phyloP scores from a whole-genome alignment of 1,140 invertebrate genomes.

The Diabrotica undecimpunctata region DNA sequence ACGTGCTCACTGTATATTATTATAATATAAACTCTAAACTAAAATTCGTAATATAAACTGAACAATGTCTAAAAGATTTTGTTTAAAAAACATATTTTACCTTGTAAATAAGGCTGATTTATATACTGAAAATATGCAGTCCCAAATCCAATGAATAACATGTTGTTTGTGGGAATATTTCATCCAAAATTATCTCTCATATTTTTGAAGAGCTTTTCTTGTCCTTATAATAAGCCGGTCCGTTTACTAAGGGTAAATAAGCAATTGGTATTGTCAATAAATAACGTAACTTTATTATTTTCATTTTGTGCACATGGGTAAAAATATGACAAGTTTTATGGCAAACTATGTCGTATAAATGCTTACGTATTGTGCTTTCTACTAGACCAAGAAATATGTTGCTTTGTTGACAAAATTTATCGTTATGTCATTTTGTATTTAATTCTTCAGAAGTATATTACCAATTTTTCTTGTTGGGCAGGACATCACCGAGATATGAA shows the following conservation, averaged over 20 bases:
- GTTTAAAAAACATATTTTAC: too few relatives aligned
- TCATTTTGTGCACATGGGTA: constrained; percentile 19
- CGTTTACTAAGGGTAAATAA: background rate
- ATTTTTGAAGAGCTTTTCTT: background rate
- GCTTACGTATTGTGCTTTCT: constrained; percentile 22
- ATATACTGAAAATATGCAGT: too few relatives aligned
- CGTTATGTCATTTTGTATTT: constrained; percentile 20
- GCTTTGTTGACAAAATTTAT: constrained; percentile 23
- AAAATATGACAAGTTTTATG: constrained; percentile 19
- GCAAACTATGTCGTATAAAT: constrained; percentile 23
- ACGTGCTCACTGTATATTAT: too few relatives aligned
- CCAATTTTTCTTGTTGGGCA: constrained; percentile 12
- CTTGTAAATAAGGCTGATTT: too few relatives aligned
- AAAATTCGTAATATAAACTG: too few relatives aligned
- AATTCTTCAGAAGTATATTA: constrained; percentile 24
- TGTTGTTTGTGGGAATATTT: background rate
- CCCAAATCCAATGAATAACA: background rate
- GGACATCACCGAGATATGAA: constrained; percentile 20
- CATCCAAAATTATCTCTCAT: background rate
- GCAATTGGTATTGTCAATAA: constrained; percentile 19
- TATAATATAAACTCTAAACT: too few relatives aligned
- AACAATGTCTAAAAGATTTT: too few relatives aligned
- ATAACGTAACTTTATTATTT: constrained; percentile 24
- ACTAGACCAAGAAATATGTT: constrained; percentile 17
- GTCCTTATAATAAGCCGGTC: background rate